Evolutionary conservation across 2,113 vertebrate species (phyloP).

Genomic region (Casuarius casuarius): DNA sequence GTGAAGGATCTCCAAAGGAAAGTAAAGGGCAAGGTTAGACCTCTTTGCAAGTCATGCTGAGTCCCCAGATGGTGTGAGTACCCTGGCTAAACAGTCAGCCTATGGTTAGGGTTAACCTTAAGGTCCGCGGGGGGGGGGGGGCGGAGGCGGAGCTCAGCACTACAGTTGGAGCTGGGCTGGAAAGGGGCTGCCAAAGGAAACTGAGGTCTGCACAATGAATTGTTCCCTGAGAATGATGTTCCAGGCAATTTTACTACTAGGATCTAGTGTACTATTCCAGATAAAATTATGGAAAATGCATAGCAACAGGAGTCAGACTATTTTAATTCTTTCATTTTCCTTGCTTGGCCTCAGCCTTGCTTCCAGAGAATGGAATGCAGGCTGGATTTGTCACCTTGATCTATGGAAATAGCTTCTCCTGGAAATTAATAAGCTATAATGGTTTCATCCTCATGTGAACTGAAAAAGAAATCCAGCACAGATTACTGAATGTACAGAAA

Average conservation of each 20-base stretch:
- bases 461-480: neutral
- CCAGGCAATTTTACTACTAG: neutral
- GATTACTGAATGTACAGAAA: neutral
- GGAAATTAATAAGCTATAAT: neutral
- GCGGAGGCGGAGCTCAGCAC: neutral
- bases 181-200: neutral
- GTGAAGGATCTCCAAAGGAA: neutral
- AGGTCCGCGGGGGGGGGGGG: neutral
- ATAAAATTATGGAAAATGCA: neutral
- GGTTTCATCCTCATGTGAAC: neutral
- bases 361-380: neutral
- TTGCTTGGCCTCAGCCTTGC: neutral
- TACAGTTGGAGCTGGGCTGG: neutral
- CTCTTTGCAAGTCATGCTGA: neutral
- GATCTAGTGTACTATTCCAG: neutral
- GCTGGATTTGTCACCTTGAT: neutral
- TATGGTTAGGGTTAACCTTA: neutral
- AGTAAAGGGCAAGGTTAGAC: neutral
- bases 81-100: neutral
- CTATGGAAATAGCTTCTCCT: neutral
- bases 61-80: neutral
- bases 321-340: neutral
- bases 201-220: neutral
- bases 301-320: neutral
- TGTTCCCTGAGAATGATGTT: neutral